These are phyloP conservation scores for Galeopsomyia nigrocyanea DNA, from an alignment of 2,888 invertebrate genomes.

Conservation along the genomic window DNA sequence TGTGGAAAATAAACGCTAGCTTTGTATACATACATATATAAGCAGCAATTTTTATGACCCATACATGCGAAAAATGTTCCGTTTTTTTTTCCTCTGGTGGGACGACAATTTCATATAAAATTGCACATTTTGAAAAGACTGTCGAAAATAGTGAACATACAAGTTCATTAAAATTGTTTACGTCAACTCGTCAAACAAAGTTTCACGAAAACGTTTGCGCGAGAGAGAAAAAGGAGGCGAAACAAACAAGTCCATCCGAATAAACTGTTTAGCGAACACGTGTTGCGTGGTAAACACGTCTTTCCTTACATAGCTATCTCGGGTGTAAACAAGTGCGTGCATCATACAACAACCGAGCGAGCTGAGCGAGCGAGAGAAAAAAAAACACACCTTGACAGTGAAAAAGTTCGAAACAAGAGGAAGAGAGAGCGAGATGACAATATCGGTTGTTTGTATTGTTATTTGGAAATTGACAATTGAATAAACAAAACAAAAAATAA, in stretches of 20 bases:
- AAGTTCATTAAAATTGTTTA: too few relatives aligned
- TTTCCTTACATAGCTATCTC: constrained; percentile 22
- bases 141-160: too few relatives aligned
- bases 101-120: too few relatives aligned
- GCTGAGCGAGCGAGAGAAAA: neutral
- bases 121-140: too few relatives aligned
- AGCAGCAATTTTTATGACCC: too few relatives aligned
- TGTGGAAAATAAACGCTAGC: constrained; percentile 18
- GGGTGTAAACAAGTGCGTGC: constrained; percentile 38
- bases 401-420: constrained; percentile 27
- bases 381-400: constrained; percentile 11
- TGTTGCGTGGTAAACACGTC: constrained; percentile 27
- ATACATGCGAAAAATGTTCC: too few relatives aligned
- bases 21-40: neutral
- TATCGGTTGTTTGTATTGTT: constrained; percentile 15
- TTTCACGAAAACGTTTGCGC: too few relatives aligned
- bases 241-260: constrained; percentile 13
- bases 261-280: constrained; percentile 5
- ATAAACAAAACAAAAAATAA: too few relatives aligned
- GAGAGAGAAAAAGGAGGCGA: too few relatives aligned
- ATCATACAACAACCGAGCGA: neutral
- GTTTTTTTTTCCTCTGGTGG: too few relatives aligned
- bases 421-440: neutral
- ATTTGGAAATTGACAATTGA: too few relatives aligned
- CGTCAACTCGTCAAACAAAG: too few relatives aligned